Evolutionary conservation across 1,140 invertebrate species (phyloP), one percentile per base, ranked within the genome.

Genomic region (Neodiprion virginianus): DNA sequence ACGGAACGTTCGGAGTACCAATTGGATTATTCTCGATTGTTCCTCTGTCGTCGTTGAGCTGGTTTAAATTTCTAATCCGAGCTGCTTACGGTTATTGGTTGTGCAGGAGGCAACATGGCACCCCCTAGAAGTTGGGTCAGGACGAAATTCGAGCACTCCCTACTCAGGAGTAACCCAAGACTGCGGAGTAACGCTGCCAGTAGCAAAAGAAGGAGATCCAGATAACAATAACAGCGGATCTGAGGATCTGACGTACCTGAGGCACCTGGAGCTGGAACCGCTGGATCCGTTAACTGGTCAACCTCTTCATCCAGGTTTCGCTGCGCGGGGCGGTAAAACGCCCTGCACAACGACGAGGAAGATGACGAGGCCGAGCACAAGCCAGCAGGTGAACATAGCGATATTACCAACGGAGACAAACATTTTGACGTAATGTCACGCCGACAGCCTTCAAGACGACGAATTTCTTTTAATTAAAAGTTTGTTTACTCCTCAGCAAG

Each of bases 261-360:
- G 93, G 74, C 95, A 95, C 81, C 86, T 96, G 77, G 95, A 96
- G 83, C 88, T 96, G 72, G 95, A 96, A 83, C 94, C 94, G 1
- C 84, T 91, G 7, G 88, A 88, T 75, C 88, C 85, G 5, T 68
- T 86, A 14, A 86, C 87, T 10, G 86, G 84, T 0, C 61, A 83
- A 53, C 83, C 84, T 0, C 68, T 86, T 47, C 82, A 85, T 73
- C 85, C 87, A 9, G 66, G 90, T 79, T 79, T 89, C 82, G 78
- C 88, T 73, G 80, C 89, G 81, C 83, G 83, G 80, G 82, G 90
- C 70, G 95, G 95, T n/a, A 89, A 94, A 75, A 96, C 95, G 1
- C 95, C 95, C 0, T 96, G 95, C 81, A 96, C 95, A 4, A 92
- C 93, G 68, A 95, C 94, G 48, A 93, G 93, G 81, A 91, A 91